phyloP scores from a whole-genome alignment of 2,888 invertebrate genomes.

The Choreutis nemorana region DNA sequence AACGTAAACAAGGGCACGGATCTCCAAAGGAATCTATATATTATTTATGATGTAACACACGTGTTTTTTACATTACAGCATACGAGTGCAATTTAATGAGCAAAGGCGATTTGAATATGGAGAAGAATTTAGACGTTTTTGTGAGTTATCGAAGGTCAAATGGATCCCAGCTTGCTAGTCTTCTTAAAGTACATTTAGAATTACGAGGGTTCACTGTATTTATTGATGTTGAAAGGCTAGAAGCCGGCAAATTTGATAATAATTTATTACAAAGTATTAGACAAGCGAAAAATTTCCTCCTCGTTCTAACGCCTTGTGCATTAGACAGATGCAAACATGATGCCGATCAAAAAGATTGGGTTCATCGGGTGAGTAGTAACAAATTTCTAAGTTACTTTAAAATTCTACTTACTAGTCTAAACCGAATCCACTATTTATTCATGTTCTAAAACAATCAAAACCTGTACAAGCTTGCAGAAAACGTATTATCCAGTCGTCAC shows the following conservation, averaged over 20 bases:
- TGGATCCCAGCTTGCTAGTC: slow-evolving; percentile 94
- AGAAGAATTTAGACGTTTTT: slow-evolving; percentile 95
- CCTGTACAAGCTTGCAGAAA: too few species aligned
- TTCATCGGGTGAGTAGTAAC: slow-evolving; percentile 84
- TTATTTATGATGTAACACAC: slow-evolving; percentile 7
- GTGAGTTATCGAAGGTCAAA: slow-evolving; percentile 97
- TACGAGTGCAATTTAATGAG: slow-evolving; percentile 72
- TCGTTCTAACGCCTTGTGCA: slow-evolving; percentile 95
- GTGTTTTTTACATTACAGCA: slow-evolving; percentile 36
- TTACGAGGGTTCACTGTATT: slow-evolving; percentile 96
- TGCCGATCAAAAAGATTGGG: slow-evolving; percentile 97
- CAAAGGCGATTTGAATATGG: slow-evolving; percentile 78
- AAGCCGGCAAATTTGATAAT: slow-evolving; percentile 99
- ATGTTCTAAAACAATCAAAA: too few species aligned
- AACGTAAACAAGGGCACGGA: too few species aligned
- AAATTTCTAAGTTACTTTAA: too few species aligned
- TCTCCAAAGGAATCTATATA: slow-evolving; percentile 3
- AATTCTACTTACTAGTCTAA: neutral
- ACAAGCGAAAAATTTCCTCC: slow-evolving; percentile 95
- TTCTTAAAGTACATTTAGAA: slow-evolving; percentile 96
- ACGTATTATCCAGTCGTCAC: too few species aligned
- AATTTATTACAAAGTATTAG: slow-evolving; percentile 95
- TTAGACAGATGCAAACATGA: slow-evolving; percentile 94
- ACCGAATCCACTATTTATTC: too few species aligned
- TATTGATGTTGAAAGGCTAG: slow-evolving; percentile 96